A percentile compares a stretch with the other conserved stretches of the same genome.
Evolutionary conservation across 2,888 invertebrate genomes (phyloP).

Genomic region (Blastobasis adustella): DNA sequence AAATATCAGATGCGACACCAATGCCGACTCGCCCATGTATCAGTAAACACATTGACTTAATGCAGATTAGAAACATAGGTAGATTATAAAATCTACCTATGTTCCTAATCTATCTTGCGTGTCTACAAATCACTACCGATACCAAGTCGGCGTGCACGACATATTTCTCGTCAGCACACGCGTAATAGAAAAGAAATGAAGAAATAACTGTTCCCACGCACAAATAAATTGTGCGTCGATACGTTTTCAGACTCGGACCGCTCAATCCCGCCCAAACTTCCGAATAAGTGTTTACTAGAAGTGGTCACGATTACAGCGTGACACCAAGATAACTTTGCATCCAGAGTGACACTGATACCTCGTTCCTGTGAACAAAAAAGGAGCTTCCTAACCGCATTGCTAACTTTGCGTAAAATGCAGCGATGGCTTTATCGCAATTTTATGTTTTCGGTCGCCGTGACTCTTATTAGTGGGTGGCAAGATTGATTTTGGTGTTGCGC

Average conservation of each 20-base stretch:
- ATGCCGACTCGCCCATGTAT: no score
- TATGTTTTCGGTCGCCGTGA: constrained; percentile 16
- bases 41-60: no score
- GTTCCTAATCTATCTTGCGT: not conserved
- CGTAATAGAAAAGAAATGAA: constrained; percentile 43
- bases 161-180: constrained; percentile 9
- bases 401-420: constrained; percentile 20
- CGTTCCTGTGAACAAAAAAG: no score
- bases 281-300: constrained; percentile 66
- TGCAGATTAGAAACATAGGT: no score
- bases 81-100: no score
- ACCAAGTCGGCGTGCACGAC: constrained; percentile 19
- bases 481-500: constrained; percentile 13
- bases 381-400: no score
- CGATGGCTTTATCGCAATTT: constrained; percentile 41
- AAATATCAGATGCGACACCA: no score
- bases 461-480: constrained; percentile 14
- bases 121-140: constrained; percentile 9
- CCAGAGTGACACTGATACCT: no score
- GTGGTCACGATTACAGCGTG: constrained; percentile 63
- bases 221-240: constrained; percentile 60
- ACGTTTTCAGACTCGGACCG: constrained; percentile 61
- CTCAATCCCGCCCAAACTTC: constrained; percentile 66
- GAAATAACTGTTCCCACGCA: constrained; percentile 62
- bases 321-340: no score